A percentile compares a stretch with the other conserved stretches of the same genome.
Evolutionary conservation across 2,888 invertebrate genomes (phyloP).

Genomic region (Polia nebulosa): DNA sequence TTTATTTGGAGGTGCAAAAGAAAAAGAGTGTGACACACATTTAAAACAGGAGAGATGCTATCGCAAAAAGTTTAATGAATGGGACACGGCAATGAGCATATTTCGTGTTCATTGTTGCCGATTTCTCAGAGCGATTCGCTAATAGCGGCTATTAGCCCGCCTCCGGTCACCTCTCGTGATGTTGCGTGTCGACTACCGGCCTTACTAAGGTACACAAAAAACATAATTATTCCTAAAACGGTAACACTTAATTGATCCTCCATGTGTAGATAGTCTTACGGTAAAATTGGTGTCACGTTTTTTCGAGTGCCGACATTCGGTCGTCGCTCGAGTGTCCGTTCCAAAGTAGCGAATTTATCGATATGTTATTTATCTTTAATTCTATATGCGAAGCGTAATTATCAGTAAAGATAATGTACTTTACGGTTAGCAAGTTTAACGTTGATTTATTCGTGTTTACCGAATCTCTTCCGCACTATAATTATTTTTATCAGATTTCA

Average conservation of each 20-base stretch:
- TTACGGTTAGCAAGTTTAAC: constrained; percentile 60
- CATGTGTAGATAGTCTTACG: constrained; percentile 80
- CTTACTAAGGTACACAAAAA: constrained; percentile 80
- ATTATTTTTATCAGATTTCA: constrained; percentile 64
- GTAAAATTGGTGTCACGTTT: constrained; percentile 80
- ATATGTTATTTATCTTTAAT: constrained; percentile 72
- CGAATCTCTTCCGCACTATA: constrained; percentile 57
- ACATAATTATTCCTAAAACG: constrained; percentile 88
- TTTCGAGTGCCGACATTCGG: constrained; percentile 76
- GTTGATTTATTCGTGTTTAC: constrained; percentile 61
- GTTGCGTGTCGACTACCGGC: constrained; percentile 85
- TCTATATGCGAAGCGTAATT: constrained; percentile 69
- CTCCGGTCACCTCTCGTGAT: constrained; percentile 76
- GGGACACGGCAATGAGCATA: constrained; percentile 84
- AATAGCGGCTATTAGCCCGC: constrained; percentile 87
- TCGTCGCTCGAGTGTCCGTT: constrained; percentile 66
- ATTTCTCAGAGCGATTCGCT: constrained; percentile 88
- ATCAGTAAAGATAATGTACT: constrained; percentile 63
- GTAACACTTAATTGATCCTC: constrained; percentile 85
- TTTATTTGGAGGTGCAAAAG: constrained; percentile 78
- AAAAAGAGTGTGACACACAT: constrained; percentile 84
- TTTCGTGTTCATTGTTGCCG: constrained; percentile 88
- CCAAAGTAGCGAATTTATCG: constrained; percentile 71
- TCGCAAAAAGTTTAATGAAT: constrained; percentile 86
- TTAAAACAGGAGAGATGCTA: constrained; percentile 81